Evolutionary conservation across 2,888 invertebrate genomes (phyloP), one percentile per base, ranked within the genome.

Genomic region (Watsonalla cultraria): DNA sequence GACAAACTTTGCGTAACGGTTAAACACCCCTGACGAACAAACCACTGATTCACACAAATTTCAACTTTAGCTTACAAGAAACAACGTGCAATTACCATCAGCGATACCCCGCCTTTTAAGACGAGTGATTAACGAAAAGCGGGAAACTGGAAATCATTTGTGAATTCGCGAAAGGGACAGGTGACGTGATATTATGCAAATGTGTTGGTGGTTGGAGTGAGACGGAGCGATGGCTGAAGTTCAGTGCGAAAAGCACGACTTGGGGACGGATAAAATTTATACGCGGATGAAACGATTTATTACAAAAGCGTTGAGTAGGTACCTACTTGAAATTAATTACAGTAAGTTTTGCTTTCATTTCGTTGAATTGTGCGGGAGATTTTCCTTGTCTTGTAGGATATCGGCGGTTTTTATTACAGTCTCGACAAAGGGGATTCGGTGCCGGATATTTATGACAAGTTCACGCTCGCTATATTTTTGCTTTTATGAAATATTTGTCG

Each of bases 251-350:
- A 7, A 49, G 72, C 70, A 65, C 70, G 71, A 68, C 73, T 71
- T 74, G 70, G 62, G 64, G 59, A 67, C 71, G 78, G 84, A 82
- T 83, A 82, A 85, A 86, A 88, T 87, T 80, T 87, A 85, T 86
- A 80, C 79, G 76, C 78, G 84, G 87, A 88, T 88, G 85, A 87
- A 88, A 87, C 88, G 90, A 90, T 90, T 90, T 90, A 90, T 90
- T 86, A 89, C 89, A 83, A 85, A 87, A 88, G 87, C 90, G 88
- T 86, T 85, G 90, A 90, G 86, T 84, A 82, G 84, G 84, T 86
- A 84, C 46, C 46, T 46, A 46, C 88, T 88, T 73, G 80, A 87
- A 89, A 90, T 90, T 90, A 90, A 90, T 90, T 82, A 80, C 78
- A 69, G 70, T 76, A 84, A 84, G 85, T 84, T 83, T 84, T 82